Evolutionary conservation across 2,888 invertebrate species (phyloP).

Genomic region (Brenthis ino): DNA sequence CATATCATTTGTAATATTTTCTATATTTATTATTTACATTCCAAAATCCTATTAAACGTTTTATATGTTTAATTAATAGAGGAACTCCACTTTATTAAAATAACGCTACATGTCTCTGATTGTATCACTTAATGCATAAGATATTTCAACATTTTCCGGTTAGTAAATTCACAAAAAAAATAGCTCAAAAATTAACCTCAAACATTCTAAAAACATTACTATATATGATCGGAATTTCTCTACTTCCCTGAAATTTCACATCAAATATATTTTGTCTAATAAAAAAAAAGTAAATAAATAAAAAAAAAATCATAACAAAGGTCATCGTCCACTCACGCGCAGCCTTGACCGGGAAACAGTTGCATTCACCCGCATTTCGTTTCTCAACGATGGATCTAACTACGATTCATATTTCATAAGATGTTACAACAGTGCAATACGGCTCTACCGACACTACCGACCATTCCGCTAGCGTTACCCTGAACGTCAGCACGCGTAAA

Average conservation of each 20-base stretch:
- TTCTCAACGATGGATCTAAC: constrained; percentile 75
- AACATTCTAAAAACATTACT: too few relatives aligned
- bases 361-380: constrained; percentile 71
- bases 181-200: too few relatives aligned
- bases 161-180: too few relatives aligned
- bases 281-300: constrained; percentile 3
- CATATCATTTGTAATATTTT: too few relatives aligned
- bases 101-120: too few relatives aligned
- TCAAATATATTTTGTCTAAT: not conserved
- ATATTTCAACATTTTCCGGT: too few relatives aligned
- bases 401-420: constrained; percentile 76
- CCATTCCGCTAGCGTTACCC: constrained; percentile 47
- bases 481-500: constrained; percentile 51
- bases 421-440: constrained; percentile 50
- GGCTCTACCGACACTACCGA: constrained; percentile 25
- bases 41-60: too few relatives aligned
- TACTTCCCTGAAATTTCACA: not conserved
- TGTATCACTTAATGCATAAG: too few relatives aligned
- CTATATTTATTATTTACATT: too few relatives aligned
- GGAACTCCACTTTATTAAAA: too few relatives aligned
- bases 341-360: constrained; percentile 75
- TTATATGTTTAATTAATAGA: too few relatives aligned
- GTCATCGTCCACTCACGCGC: constrained; percentile 53
- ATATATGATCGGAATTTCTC: too few relatives aligned
- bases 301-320: constrained; percentile 48